Percentiles rank a stretch among this genome's conserved stretches.
Conservation (phyloP, 2,797 vertebrate species). For the Hoplostethus atlanticus region DNA sequence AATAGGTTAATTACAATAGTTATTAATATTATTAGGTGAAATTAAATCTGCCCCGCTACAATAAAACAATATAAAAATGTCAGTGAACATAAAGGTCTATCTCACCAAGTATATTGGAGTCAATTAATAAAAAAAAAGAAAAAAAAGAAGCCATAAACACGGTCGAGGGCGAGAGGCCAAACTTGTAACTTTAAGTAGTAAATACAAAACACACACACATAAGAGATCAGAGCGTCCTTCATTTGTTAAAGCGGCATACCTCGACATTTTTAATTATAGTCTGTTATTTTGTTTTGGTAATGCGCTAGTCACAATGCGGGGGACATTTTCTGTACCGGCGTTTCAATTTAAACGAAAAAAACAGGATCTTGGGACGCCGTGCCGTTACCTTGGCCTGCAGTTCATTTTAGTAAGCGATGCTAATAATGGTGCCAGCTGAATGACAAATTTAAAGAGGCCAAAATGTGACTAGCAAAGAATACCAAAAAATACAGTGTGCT, state of each 20-base stretch:
- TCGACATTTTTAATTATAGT: neutral
- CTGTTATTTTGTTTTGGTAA: no score
- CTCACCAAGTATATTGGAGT: neutral
- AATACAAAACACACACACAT: conserved; percentile 16
- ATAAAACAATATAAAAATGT: conserved; percentile 58
- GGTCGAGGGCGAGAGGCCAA: conserved; percentile 6
- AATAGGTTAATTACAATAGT: conserved; percentile 67
- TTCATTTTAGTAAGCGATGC: neutral
- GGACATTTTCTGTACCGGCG: no score
- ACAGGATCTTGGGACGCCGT: neutral
- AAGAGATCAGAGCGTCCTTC: conserved; percentile 19
- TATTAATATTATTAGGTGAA: conserved; percentile 36
- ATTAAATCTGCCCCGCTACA: conserved; percentile 39
- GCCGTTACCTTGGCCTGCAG: neutral
- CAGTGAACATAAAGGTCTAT: conserved; percentile 45
- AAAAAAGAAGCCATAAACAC: conserved; percentile 1
- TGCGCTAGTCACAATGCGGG: no score
- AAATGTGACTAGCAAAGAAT: conserved; percentile 3
- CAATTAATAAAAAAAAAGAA: conserved; percentile 13
- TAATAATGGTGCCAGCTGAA: neutral
- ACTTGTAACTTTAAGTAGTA: neutral
- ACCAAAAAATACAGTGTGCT: neutral
- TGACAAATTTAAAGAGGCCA: neutral
- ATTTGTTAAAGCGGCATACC: conserved; percentile 21
- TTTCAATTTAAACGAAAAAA: no score